Base-by-base conservation (phyloP, 2,797 vertebrate species). In the Ispidina picta region DNA sequence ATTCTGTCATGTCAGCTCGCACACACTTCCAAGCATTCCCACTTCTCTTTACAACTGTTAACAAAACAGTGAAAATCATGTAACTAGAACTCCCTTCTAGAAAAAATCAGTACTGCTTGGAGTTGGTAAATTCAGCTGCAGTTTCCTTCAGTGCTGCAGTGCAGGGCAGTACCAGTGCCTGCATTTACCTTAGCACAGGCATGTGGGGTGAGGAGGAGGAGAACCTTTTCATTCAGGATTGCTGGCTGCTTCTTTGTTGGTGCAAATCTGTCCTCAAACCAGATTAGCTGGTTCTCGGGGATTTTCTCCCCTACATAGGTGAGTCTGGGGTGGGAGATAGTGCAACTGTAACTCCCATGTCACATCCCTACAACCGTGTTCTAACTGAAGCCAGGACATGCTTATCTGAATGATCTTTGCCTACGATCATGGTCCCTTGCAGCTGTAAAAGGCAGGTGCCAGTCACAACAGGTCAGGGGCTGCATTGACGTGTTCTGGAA, bases 1-100 rank as follows among this genome's bases (percentile, higher is more conserved):
- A 74, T 91, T 95, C 88, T 93, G 88, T 95, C 90, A 80, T 81
- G 89, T 95, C 83, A 94, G 86, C 85, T 92, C 90, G 92, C 83
- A 76, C 76, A 86, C 80, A 52, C 86, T 79, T 94, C 62, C 69
- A 91, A 25, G 55, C 51, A 41, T 72, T 91, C 77, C 87, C 9
- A 11, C 64, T 79, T 91, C 74, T 95, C 80, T 80, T 55, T 90
- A 58, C 72, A 81, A 81, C 83, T 66, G 59, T 64, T 75, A 79
- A 82, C 54, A 69, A 83, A 94, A 66, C 72, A 88, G 51, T 48
- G 44, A 83, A 92, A 89, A 74, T 83, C 56, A 39, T 4, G 3
- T 31, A 69, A 51, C 69, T 55, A 15, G 72, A 88, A 52, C 48
- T 56, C 39, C 18, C 28, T 62, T 63, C 55, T 86, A 65, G 58